Evolutionary conservation across 92 coral and sea anemone genomes (phyloP), one percentile per base, ranked within the genome.

Genomic region (Scolanthus callimorphus): DNA sequence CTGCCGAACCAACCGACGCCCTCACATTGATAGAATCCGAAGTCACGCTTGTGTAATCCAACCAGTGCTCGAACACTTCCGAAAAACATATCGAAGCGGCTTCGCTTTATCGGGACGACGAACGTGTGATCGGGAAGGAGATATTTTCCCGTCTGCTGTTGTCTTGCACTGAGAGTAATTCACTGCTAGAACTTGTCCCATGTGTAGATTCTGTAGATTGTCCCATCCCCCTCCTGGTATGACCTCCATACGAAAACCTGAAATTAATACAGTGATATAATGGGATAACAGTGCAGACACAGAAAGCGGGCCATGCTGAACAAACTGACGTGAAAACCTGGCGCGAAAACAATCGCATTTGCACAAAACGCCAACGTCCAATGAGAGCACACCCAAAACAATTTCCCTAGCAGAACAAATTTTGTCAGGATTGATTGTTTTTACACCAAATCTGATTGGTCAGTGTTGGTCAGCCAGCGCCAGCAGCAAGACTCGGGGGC

Each of bases 151-250:
- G 45, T 89, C 97, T 28, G 88, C 85, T 0, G 92, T 89, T 25
- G 92, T 80, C 51, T 70, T 74, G 57, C 97, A 89, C 31, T 56
- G 73, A 12, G 91, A 80, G 52, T 89, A 89, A 45, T 89, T 80
- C 22, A 67, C 17, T 11, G 80, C 77, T 17, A 79, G 57, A 3
- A 89, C 85, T 56, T 63, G 84, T 20, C 86, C 91, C 76, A 74
- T 85, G 59, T 70, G 85, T 31, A 86, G 65, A 34, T 89, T 89
- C 57, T 76, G 70, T 17, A 89, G 75, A 67, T 89, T 89, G 55
- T 80, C 97, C 92, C 92, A 85, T 4, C 97, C 97, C 2, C 66
- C 49, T 17, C 97, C 86, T 2, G 89, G 92, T 15, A 80, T 78
- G 4, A 79, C 91, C 65, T 89, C 79, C 37, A 73, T 55, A 3